These are phyloP conservation scores for Catharus fuscescens DNA, from an alignment of 2,113 vertebrate species.

Conservation along the genomic window DNA sequence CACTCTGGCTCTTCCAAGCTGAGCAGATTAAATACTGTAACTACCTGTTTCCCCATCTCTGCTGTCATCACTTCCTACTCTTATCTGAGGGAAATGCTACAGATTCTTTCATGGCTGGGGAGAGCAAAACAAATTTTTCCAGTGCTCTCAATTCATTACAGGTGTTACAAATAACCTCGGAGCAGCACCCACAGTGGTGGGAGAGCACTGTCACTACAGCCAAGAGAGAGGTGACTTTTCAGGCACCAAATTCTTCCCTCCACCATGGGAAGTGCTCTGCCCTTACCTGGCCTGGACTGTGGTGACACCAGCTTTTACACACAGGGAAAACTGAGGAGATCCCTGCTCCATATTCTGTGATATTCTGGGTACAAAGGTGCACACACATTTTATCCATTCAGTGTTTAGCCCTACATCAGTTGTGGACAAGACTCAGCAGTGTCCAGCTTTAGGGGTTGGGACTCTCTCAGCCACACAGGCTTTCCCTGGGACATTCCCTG, in stretches of 20 bases:
- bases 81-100: conserved; percentile 27
- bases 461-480: background rate
- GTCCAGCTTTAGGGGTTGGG: background rate
- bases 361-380: background rate
- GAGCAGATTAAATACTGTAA: background rate
- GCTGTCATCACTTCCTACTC: conserved; percentile 6
- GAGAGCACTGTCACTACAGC: background rate
- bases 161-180: background rate
- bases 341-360: accelerated
- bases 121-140: conserved; percentile 63
- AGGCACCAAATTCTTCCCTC: background rate
- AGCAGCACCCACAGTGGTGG: background rate
- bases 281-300: background rate
- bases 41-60: conserved; percentile 16
- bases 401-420: background rate
- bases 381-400: background rate
- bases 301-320: accelerated
- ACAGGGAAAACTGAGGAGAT: accelerated
- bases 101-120: conserved; percentile 1
- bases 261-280: background rate
- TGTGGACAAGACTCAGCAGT: background rate
- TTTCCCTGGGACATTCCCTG: background rate
- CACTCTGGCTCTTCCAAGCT: conserved; percentile 55
- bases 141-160: background rate
- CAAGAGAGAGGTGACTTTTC: background rate